A percentile compares a stretch with the other conserved stretches of the same genome.
Evolutionary conservation across 2,888 invertebrate species (phyloP).

Genomic region (Diadromus collaris): DNA sequence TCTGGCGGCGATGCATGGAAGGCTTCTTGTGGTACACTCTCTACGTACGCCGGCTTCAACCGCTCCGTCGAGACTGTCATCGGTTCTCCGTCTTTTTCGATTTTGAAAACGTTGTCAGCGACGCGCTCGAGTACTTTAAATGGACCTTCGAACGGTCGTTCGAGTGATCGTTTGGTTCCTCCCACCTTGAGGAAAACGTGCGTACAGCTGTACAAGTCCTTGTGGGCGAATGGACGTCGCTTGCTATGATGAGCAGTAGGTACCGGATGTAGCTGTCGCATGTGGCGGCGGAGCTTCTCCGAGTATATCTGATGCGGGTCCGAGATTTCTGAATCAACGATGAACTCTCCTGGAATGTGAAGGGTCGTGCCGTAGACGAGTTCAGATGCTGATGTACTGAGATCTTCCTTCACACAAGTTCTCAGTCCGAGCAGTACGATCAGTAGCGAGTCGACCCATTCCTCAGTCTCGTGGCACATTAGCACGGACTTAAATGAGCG

Average conservation of each 20-base stretch:
- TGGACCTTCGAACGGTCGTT: too few relatives aligned
- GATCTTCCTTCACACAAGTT: constrained; percentile 68
- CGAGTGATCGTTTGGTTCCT: too few relatives aligned
- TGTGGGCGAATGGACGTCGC: constrained; percentile 39
- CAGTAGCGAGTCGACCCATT: constrained; percentile 71
- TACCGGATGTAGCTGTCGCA: constrained; percentile 44
- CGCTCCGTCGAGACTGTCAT: constrained; percentile 25
- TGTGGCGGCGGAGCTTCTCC: constrained; percentile 32
- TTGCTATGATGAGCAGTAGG: constrained; percentile 47
- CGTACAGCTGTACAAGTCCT: constrained; percentile 41
- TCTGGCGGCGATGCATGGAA: neutral
- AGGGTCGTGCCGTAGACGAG: constrained; percentile 71
- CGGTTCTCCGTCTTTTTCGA: neutral
- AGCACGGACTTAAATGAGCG: constrained; percentile 76
- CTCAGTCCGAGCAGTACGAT: constrained; percentile 72
- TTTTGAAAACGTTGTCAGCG: too few relatives aligned
- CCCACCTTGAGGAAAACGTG: too few relatives aligned
- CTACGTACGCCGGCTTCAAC: constrained; percentile 28
- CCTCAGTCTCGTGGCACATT: too few relatives aligned
- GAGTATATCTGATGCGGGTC: constrained; percentile 27
- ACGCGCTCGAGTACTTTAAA: too few relatives aligned
- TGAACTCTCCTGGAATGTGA: constrained; percentile 67
- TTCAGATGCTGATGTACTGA: constrained; percentile 69
- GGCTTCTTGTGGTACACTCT: neutral
- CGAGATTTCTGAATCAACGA: constrained; percentile 37